Conservation (phyloP, 1,140 invertebrate species). For the Drosophila virilis region DNA sequence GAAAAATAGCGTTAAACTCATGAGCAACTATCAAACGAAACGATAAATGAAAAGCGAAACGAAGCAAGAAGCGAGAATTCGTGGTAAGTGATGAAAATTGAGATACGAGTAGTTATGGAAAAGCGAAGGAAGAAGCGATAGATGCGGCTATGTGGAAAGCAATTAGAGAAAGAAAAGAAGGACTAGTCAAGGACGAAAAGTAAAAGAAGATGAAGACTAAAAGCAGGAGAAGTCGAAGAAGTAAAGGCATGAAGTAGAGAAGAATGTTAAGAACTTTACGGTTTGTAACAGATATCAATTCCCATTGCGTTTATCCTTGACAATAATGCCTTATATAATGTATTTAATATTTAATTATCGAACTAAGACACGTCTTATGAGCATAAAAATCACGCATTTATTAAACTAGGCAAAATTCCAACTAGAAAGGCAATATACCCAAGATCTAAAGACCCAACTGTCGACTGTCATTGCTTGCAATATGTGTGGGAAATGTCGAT, state of each 20-base stretch:
- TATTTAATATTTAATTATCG: too few species aligned
- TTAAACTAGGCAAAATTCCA: background rate
- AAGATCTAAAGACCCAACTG: background rate
- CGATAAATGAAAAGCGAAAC: background rate
- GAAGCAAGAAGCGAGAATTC: background rate
- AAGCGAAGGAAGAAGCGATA: background rate
- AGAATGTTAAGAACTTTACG: too few species aligned
- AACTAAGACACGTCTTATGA: background rate
- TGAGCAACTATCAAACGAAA: background rate
- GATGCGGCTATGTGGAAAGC: background rate
- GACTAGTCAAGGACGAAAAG: background rate
- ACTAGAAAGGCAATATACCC: background rate
- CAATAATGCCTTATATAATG: too few species aligned
- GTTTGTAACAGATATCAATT: too few species aligned
- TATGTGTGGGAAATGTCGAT: slow-evolving; percentile 18
- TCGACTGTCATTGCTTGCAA: slow-evolving; percentile 6
- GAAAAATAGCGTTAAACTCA: background rate
- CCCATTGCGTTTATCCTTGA: too few species aligned
- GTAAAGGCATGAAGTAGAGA: background rate
- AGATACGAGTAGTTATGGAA: background rate
- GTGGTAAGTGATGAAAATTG: background rate
- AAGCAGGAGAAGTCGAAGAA: too few species aligned
- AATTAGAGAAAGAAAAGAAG: background rate
- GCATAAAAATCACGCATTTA: background rate
- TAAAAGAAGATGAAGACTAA: background rate